Evolutionary conservation across 2,113 vertebrate genomes (phyloP).

Genomic region (Podarcis cretensis): DNA sequence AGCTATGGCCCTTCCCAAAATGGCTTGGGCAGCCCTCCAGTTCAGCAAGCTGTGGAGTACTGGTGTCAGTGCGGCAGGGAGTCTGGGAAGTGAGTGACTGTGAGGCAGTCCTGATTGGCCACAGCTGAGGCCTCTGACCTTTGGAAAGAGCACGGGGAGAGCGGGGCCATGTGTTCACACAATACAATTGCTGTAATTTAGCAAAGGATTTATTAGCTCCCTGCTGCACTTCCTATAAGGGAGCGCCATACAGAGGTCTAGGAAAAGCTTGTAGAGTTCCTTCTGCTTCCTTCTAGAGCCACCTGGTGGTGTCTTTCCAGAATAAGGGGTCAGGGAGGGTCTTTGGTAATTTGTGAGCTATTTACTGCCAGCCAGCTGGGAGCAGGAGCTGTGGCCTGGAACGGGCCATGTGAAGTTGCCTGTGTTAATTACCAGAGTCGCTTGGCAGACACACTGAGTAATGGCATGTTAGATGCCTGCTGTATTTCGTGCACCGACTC

Average conservation of each 20-base stretch:
- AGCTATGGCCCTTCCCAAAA: neutral
- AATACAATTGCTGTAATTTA: neutral
- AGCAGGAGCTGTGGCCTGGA: slow-evolving; percentile 61
- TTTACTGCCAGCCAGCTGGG: slow-evolving; percentile 18
- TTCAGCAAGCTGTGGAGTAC: too few species aligned
- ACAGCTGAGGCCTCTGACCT: neutral
- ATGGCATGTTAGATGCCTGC: slow-evolving; percentile 77
- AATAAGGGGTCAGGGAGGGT: slow-evolving; percentile 3
- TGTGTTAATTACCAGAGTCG: slow-evolving; percentile 63
- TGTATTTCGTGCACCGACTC: slow-evolving; percentile 61
- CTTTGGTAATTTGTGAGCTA: neutral
- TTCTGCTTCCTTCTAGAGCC: neutral
- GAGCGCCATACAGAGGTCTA: neutral
- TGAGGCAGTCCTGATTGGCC: neutral
- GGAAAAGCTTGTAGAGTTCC: neutral
- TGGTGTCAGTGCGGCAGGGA: neutral
- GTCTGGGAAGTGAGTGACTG: neutral
- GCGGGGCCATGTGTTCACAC: neutral
- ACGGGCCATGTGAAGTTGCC: slow-evolving; percentile 45
- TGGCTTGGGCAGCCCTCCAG: neutral
- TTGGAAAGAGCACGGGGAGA: too few species aligned
- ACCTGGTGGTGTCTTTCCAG: neutral
- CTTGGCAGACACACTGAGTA: slow-evolving; percentile 75
- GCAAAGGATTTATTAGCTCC: neutral
- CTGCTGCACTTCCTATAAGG: too few species aligned